Evolutionary conservation across 2,113 vertebrate genomes (phyloP).

Genomic region (Bubo blakistoni): DNA sequence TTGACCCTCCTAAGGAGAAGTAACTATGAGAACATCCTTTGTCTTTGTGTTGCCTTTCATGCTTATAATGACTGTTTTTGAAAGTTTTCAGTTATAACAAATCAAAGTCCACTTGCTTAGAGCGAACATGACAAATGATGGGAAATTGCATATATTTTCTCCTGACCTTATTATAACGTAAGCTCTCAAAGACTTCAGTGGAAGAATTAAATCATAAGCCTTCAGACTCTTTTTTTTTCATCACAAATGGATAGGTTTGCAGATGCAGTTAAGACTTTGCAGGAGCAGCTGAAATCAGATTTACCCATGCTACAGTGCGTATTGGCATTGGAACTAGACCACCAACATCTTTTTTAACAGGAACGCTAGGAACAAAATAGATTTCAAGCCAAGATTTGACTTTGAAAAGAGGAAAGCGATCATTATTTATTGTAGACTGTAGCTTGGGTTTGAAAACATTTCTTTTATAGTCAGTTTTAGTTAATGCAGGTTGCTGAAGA

Average conservation of each 20-base stretch:
- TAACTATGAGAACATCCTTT: slow-evolving; percentile 16
- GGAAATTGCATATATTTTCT: slow-evolving; percentile 68
- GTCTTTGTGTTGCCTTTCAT: slow-evolving; percentile 11
- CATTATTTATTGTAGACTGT: slow-evolving; percentile 59
- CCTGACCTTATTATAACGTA: slow-evolving; percentile 16
- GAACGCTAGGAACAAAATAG: slow-evolving; percentile 49
- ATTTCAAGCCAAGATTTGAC: slow-evolving; percentile 33
- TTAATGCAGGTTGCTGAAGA: slow-evolving; percentile 69
- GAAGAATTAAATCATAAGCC: slow-evolving; percentile 47
- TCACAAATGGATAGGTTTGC: slow-evolving; percentile 19
- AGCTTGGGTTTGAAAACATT: slow-evolving; percentile 65
- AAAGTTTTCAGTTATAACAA: not conserved
- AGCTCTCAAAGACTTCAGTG: slow-evolving; percentile 32
- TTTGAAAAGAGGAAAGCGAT: slow-evolving; percentile 31
- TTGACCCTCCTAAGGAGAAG: not conserved
- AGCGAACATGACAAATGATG: slow-evolving; percentile 57
- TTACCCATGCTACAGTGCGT: slow-evolving; percentile 1
- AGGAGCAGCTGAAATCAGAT: slow-evolving; percentile 60
- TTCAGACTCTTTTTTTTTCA: not conserved
- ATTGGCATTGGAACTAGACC: slow-evolving; percentile 61
- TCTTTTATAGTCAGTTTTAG: slow-evolving; percentile 64
- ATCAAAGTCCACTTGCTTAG: slow-evolving; percentile 41
- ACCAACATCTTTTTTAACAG: slow-evolving; percentile 67
- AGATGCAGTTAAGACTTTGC: slow-evolving; percentile 30
- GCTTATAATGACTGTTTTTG: not conserved